Conservation (phyloP, 2,888 invertebrate genomes). For the Hipparchia sbordonii region DNA sequence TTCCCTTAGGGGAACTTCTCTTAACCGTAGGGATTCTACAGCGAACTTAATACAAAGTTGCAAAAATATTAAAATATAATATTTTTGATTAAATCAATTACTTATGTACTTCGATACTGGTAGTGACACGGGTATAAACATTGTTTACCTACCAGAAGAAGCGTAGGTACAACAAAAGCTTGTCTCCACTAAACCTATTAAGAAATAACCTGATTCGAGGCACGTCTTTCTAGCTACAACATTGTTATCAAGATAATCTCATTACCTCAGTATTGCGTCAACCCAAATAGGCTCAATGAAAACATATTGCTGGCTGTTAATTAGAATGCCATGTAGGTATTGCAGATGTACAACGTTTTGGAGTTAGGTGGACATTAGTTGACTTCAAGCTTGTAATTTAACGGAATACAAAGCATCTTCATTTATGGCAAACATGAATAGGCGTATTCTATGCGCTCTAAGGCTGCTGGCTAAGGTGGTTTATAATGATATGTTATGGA, state of each 20-base stretch:
- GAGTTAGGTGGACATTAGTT: not conserved
- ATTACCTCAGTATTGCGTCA: conserved; percentile 54
- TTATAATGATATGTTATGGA: no score
- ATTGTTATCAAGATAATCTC: conserved; percentile 45
- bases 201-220: conserved; percentile 31
- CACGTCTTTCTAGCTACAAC: conserved; percentile 34
- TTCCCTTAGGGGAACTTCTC: not conserved
- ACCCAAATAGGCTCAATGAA: conserved; percentile 61
- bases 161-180: not conserved
- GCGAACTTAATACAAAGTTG: no score
- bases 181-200: conserved; percentile 13
- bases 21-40: no score
- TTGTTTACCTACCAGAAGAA: not conserved
- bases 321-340: conserved; percentile 44
- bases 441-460: no score
- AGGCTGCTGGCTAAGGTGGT: no score
- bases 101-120: no score
- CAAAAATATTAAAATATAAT: no score
- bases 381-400: not conserved
- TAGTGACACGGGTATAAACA: no score
- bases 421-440: no score
- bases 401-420: not conserved
- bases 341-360: not conserved
- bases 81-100: no score
- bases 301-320: conserved; percentile 58